Percentiles rank a stretch among this genome's conserved stretches.
Evolutionary conservation across 37 sponge, comb jelly and placozoan species (phyloP).

Genomic region (Corticium candelabrum): DNA sequence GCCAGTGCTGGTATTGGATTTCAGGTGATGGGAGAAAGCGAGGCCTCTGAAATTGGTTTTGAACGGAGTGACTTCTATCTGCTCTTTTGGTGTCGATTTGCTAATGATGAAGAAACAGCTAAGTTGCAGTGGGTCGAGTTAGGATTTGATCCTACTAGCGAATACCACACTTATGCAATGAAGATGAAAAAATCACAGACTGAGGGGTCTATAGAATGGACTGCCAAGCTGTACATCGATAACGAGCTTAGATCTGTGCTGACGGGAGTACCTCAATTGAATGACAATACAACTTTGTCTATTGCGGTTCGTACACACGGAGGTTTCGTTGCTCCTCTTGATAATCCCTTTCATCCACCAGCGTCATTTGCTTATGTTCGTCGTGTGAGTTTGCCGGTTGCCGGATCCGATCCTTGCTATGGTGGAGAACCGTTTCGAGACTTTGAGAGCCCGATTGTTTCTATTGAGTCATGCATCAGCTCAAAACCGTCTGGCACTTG

Average conservation of each 20-base stretch:
- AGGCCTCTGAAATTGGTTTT: no score
- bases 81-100: neutral
- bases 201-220: neutral
- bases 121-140: neutral
- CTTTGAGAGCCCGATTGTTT: constrained; percentile 45
- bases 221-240: constrained; percentile 29
- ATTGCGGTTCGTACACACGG: constrained; percentile 36
- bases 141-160: constrained; percentile 2
- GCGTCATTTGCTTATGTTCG: constrained; percentile 31
- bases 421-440: constrained; percentile 56
- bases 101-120: neutral
- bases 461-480: neutral
- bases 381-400: constrained; percentile 32
- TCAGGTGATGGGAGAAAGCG: neutral
- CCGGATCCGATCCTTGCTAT: constrained; percentile 24
- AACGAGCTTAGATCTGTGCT: constrained; percentile 24
- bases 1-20: neutral
- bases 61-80: neutral
- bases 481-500: neutral
- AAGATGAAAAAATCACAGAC: neutral
- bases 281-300: constrained; percentile 12
- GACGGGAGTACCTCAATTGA: constrained; percentile 33
- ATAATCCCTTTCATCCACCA: constrained; percentile 16
- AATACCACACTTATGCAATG: neutral
- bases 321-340: constrained; percentile 25